Evolutionary conservation across 2,113 vertebrate species (phyloP).

Genomic region (Engystomops pustulosus): DNA sequence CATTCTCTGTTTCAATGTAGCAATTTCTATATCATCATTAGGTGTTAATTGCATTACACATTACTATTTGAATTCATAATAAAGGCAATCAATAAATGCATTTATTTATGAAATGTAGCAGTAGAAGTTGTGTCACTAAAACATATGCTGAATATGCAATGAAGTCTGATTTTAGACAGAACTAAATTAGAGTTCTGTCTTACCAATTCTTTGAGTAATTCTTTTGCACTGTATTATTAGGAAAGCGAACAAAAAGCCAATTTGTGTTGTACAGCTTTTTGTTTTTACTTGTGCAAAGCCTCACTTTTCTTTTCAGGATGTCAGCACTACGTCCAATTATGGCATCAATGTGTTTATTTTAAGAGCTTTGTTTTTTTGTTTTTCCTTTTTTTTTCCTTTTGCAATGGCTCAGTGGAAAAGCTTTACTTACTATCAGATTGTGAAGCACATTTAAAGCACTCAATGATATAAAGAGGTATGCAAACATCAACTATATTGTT

Average conservation of each 20-base stretch:
- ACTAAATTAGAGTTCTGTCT: slow-evolving; percentile 33
- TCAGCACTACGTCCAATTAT: slow-evolving; percentile 38
- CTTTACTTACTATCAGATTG: slow-evolving; percentile 6
- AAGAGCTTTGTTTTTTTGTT: slow-evolving; percentile 10
- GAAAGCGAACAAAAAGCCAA: slow-evolving; percentile 20
- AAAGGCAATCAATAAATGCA: background rate
- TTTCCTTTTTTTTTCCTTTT: background rate
- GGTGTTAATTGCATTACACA: too few relatives aligned
- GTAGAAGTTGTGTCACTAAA: background rate
- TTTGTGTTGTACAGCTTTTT: slow-evolving; percentile 6
- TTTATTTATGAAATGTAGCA: background rate
- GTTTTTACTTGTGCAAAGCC: slow-evolving; percentile 38
- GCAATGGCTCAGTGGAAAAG: background rate
- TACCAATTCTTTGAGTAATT: background rate
- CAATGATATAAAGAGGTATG: background rate
- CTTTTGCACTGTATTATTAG: slow-evolving; percentile 34
- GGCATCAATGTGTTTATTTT: slow-evolving; percentile 46
- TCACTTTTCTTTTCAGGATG: slow-evolving; percentile 45
- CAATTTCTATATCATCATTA: too few relatives aligned
- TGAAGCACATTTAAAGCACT: background rate
- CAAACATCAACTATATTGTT: background rate
- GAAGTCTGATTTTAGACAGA: background rate
- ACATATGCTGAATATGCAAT: slow-evolving; percentile 8
- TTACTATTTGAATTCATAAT: too few relatives aligned
- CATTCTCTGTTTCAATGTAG: too few relatives aligned